Evolutionary conservation across 2,797 vertebrate genomes (phyloP), one percentile per base, ranked within the genome.

Genomic region (Chloroceryle inda): DNA sequence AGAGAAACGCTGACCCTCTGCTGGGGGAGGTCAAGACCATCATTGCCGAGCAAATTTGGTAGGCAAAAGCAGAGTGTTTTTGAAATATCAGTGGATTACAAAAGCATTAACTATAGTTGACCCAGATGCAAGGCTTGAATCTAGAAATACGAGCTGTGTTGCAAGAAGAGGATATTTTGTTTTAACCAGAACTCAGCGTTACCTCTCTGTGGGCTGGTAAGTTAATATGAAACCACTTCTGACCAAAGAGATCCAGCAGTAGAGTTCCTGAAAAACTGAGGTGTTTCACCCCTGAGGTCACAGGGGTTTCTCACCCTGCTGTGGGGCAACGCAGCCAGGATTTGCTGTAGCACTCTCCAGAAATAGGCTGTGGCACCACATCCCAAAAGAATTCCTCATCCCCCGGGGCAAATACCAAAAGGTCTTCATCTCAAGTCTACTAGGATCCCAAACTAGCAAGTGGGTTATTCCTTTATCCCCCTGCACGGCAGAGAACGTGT

Each of bases 51-150:
- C 10, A 37, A 37, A 37, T 37, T 37, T 77, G 17, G 58, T 72
- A 85, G 88, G 95, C 44, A 80, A 92, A 96, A 92, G 77, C 45
- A 89, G 22, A 62, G 14, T 38, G 14, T 5, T 50, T 31, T 61
- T 77, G 24, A 93, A 89, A 86, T 69, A 63, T 11, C 85, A 17
- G 27, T 77, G 40, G 44, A 78, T 62, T 72, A 81, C 62, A 52
- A 73, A 91, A 94, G 91, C 26, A 17, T 71, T 85, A 59, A 47
- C 62, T 80, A 15, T 27, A 50, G 49, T 27, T 50, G 31, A 95
- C 37, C 42, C 42, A 80, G 16, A 63, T 11, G 22, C 15, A 75
- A 72, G 31, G 26, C 18, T 64, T 42, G 37, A 74, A 80, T 35
- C 52, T 64, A 52, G 56, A 74, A 84, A 26, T 29, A 72, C 2